A percentile compares a stretch with the other conserved stretches of the same genome.
Evolutionary conservation across 2,113 vertebrate genomes (phyloP).

Genomic region (Prolemur simus): DNA sequence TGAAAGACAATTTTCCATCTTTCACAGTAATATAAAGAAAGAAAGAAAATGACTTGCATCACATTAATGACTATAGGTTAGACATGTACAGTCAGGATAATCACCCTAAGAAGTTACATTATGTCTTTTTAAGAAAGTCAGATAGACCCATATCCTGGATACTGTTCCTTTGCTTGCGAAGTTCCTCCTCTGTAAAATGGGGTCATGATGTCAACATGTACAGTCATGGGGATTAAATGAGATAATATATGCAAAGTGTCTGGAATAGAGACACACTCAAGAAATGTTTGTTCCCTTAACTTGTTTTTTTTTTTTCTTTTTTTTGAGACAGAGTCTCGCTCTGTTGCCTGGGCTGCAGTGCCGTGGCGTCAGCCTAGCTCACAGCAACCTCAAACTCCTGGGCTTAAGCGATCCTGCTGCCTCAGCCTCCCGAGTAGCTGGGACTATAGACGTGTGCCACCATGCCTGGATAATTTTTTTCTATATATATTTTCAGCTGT

Average conservation of each 20-base stretch:
- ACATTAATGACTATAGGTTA: background rate
- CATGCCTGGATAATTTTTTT: no score
- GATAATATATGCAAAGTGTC: background rate
- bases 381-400: no score
- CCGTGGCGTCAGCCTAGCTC: no score
- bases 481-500: no score
- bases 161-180: background rate
- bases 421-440: no score
- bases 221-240: background rate
- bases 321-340: no score
- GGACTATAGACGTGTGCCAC: no score
- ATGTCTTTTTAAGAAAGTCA: background rate
- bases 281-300: background rate
- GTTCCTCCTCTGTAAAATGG: background rate
- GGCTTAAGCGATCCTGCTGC: no score
- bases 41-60: background rate
- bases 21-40: background rate
- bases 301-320: no score
- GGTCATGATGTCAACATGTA: background rate
- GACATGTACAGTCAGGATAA: background rate
- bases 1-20: background rate
- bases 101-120: background rate
- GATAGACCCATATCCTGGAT: background rate
- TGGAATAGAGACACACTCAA: background rate
- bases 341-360: no score